phyloP scores from a whole-genome alignment of 2,113 vertebrate species.

The Glaucidium brasilianum region DNA sequence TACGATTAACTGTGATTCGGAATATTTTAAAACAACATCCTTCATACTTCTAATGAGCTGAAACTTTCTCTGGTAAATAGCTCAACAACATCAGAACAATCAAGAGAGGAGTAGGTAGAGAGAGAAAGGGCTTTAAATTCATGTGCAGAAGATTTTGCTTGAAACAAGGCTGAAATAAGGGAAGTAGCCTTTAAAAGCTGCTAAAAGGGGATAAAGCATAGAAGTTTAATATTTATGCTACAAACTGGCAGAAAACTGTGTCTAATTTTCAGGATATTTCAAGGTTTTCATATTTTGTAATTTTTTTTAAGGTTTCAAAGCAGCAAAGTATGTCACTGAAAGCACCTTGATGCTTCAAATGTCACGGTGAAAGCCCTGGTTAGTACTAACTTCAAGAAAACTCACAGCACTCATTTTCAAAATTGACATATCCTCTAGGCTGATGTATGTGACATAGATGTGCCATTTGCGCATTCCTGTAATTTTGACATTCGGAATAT shows the following conservation, averaged over 20 bases:
- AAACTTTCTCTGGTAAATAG: slow-evolving; percentile 10
- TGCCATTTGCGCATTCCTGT: not conserved
- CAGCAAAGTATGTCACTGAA: not conserved
- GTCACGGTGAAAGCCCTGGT: not conserved
- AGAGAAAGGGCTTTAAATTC: not conserved
- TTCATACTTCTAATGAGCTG: not conserved
- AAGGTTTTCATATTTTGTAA: not conserved
- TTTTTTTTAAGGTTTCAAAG: not conserved
- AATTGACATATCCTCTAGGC: not conserved
- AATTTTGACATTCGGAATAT: not conserved
- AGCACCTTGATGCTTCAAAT: not conserved
- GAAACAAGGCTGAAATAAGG: not conserved
- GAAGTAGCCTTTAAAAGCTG: not conserved
- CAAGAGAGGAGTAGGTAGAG: not conserved
- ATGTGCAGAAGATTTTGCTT: not conserved
- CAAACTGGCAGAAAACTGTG: not conserved
- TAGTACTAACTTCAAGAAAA: not conserved
- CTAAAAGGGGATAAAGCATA: not conserved
- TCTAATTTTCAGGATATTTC: not conserved
- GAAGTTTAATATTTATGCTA: not conserved
- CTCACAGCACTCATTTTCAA: not conserved
- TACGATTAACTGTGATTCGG: not conserved
- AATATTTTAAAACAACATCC: not conserved
- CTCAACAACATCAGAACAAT: not conserved
- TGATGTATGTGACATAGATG: fast-evolving